Evolutionary conservation across 2,888 invertebrate genomes (phyloP).

Genomic region (Troides helena): DNA sequence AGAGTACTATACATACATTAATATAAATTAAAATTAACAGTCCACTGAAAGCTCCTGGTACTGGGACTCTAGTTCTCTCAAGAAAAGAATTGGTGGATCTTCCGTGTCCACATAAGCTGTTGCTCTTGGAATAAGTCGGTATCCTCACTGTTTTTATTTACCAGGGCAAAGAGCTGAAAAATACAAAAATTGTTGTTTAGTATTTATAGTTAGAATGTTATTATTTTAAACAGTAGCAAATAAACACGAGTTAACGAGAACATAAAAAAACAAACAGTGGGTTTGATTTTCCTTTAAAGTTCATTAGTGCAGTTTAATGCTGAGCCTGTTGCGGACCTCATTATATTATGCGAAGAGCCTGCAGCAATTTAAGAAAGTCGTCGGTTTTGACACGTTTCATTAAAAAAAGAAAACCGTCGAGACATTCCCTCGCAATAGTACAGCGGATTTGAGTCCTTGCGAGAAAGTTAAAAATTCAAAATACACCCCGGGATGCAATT

Average conservation of each 20-base stretch:
- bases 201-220: too few species aligned
- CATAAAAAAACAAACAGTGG: slow-evolving; percentile 37
- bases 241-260: neutral
- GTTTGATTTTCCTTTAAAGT: slow-evolving; percentile 55
- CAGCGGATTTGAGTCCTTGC: slow-evolving; percentile 9
- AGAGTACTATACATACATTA: too few species aligned
- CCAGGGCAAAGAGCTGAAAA: too few species aligned
- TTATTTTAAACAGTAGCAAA: neutral
- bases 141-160: too few species aligned
- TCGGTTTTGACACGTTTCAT: slow-evolving; percentile 26
- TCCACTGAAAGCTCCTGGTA: too few species aligned
- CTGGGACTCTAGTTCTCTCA: too few species aligned
- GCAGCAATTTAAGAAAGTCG: slow-evolving; percentile 27
- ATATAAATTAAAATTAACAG: too few species aligned
- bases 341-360: slow-evolving; percentile 20
- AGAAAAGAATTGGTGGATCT: too few species aligned
- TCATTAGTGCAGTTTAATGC: slow-evolving; percentile 52
- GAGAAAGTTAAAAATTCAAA: slow-evolving; percentile 14
- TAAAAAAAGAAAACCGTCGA: slow-evolving; percentile 20
- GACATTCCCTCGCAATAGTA: slow-evolving; percentile 21
- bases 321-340: slow-evolving; percentile 7
- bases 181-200: too few species aligned
- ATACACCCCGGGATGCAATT: neutral
- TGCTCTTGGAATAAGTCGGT: too few species aligned
- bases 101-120: too few species aligned